Evolutionary conservation across 2,113 vertebrate species (phyloP).

Genomic region (Colinus virginianus): DNA sequence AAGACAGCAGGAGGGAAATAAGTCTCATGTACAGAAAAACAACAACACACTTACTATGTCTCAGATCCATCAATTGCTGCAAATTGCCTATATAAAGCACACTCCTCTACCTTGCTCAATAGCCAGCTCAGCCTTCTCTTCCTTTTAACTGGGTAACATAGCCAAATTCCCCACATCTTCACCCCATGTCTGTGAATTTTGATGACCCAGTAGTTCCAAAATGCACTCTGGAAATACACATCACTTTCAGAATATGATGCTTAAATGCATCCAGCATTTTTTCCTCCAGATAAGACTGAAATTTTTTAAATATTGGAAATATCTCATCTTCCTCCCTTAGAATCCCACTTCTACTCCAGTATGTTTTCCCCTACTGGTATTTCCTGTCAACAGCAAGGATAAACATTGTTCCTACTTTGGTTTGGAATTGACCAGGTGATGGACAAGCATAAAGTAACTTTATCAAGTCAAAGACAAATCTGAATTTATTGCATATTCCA

Average conservation of each 20-base stretch:
- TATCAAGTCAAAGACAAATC: neutral
- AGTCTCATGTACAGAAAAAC: neutral
- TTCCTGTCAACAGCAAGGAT: neutral
- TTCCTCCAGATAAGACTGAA: neutral
- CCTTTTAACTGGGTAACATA: neutral
- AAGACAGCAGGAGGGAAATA: conserved; percentile 7
- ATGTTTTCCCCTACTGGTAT: neutral
- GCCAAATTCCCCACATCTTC: neutral
- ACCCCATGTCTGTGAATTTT: neutral
- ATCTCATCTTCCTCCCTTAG: neutral
- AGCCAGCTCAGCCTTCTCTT: neutral
- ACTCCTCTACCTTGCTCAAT: neutral
- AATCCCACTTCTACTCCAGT: neutral
- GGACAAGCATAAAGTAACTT: neutral
- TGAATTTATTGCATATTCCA: conserved; percentile 21
- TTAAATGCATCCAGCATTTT: neutral
- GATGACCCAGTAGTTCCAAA: neutral
- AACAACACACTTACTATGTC: neutral
- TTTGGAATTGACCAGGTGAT: neutral
- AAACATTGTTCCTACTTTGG: neutral
- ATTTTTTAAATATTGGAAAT: neutral
- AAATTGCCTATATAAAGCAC: neutral
- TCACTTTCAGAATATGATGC: neutral
- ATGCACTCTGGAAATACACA: neutral
- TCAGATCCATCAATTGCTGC: neutral